These are phyloP conservation scores for Rhinella marina DNA, from an alignment of 2,797 vertebrate genomes.

Conservation along the genomic window DNA sequence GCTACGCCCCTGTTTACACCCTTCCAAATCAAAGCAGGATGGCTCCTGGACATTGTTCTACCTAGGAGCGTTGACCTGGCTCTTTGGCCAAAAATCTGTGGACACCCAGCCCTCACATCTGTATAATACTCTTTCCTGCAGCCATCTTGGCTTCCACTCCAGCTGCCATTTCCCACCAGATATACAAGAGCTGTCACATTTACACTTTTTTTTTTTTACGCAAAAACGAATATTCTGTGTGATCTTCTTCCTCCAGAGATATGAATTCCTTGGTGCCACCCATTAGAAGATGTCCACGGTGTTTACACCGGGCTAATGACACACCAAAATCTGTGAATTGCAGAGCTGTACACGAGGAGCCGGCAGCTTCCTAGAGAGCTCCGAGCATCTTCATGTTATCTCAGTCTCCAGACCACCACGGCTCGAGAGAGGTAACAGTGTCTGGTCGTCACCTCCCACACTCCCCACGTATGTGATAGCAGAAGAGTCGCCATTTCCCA, in stretches of 20 bases:
- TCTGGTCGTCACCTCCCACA: slow-evolving; percentile 21
- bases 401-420: slow-evolving; percentile 13
- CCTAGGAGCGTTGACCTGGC: no score
- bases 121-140: not conserved
- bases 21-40: no score
- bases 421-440: not conserved
- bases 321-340: not conserved
- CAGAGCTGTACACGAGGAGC: not conserved
- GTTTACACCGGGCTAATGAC: slow-evolving; percentile 3
- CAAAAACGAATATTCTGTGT: not conserved
- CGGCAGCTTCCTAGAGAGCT: slow-evolving; percentile 18
- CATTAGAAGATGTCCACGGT: not conserved
- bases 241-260: not conserved
- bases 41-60: no score
- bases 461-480: slow-evolving; percentile 17
- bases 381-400: slow-evolving; percentile 14
- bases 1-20: no score
- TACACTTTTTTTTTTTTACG: not conserved
- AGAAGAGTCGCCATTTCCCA: not conserved
- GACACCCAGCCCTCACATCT: no score
- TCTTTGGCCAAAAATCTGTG: no score
- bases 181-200: not conserved
- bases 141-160: not conserved
- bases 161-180: not conserved
- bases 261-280: not conserved